Conservation (phyloP, 2,113 vertebrate species). For the Macheiramphus alcinus region DNA sequence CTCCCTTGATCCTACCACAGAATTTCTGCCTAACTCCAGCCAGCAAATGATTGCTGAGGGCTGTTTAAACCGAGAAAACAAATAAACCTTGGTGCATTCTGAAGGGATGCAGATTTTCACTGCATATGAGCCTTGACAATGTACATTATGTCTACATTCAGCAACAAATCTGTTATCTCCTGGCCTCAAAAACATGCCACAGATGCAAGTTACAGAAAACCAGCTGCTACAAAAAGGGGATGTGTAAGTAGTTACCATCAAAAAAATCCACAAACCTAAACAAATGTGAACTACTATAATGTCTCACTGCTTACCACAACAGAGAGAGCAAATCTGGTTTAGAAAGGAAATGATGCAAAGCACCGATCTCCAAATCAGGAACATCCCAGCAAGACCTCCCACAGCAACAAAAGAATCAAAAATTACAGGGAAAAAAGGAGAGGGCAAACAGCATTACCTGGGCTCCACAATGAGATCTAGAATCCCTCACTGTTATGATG, state of each 20-base stretch:
- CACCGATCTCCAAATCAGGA: background rate
- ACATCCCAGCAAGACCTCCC: conserved; percentile 21
- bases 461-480: background rate
- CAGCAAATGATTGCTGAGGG: background rate
- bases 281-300: conserved; percentile 17
- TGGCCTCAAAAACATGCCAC: conserved; percentile 20
- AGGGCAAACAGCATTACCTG: background rate
- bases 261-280: conserved; percentile 35
- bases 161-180: conserved; percentile 56
- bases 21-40: background rate
- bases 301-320: conserved; percentile 29
- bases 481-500: background rate
- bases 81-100: conserved; percentile 20
- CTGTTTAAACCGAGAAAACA: conserved; percentile 13
- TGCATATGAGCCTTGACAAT: background rate
- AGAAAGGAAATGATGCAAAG: conserved; percentile 16
- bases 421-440: background rate
- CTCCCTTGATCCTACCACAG: background rate
- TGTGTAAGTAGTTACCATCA: conserved; percentile 33
- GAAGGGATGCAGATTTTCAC: conserved; percentile 21
- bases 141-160: conserved; percentile 25
- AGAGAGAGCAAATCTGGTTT: conserved; percentile 1
- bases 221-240: conserved; percentile 30
- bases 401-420: background rate
- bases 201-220: conserved; percentile 35